phyloP scores from a whole-genome alignment of 2,113 vertebrate species.

The Syngnathoides biaculeatus region DNA sequence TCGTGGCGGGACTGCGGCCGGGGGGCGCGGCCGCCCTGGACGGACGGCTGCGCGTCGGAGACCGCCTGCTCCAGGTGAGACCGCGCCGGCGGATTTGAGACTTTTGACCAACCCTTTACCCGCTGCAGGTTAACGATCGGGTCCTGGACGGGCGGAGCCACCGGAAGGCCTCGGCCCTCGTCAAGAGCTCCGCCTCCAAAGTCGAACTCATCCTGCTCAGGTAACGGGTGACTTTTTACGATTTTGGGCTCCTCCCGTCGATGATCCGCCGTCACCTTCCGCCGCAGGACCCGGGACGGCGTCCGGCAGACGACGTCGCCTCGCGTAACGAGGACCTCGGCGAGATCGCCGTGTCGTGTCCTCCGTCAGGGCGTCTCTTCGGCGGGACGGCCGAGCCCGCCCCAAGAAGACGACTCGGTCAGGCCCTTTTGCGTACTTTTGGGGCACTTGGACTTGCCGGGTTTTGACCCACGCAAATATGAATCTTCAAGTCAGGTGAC shows the following conservation, averaged over 20 bases:
- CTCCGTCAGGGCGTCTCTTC: slow-evolving; percentile 17
- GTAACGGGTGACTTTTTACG: slow-evolving; percentile 63
- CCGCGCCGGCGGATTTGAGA: too few species aligned
- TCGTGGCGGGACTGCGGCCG: slow-evolving; percentile 87
- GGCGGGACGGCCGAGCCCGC: slow-evolving; percentile 8
- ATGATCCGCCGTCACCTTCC: slow-evolving; percentile 4
- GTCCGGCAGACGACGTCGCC: slow-evolving; percentile 83
- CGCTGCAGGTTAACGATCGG: slow-evolving; percentile 90
- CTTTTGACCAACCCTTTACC: too few species aligned
- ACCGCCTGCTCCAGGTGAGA: slow-evolving; percentile 90
- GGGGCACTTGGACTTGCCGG: neutral
- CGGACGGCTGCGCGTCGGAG: slow-evolving; percentile 82
- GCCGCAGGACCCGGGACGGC: slow-evolving; percentile 81
- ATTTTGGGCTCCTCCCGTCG: neutral
- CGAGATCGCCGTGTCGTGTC: too few species aligned
- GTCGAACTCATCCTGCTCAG: slow-evolving; percentile 93
- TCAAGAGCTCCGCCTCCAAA: slow-evolving; percentile 85
- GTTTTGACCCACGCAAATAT: neutral
- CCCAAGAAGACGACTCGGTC: neutral
- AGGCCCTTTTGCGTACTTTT: slow-evolving; percentile 1
- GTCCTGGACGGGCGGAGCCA: slow-evolving; percentile 94
- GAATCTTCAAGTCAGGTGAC: neutral
- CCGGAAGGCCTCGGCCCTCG: slow-evolving; percentile 94
- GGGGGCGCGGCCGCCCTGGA: slow-evolving; percentile 83
- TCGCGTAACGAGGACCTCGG: too few species aligned